Evolutionary conservation across 2,797 vertebrate species (phyloP), one percentile per base, ranked within the genome.

Genomic region (Pipistrellus pygmaeus): DNA sequence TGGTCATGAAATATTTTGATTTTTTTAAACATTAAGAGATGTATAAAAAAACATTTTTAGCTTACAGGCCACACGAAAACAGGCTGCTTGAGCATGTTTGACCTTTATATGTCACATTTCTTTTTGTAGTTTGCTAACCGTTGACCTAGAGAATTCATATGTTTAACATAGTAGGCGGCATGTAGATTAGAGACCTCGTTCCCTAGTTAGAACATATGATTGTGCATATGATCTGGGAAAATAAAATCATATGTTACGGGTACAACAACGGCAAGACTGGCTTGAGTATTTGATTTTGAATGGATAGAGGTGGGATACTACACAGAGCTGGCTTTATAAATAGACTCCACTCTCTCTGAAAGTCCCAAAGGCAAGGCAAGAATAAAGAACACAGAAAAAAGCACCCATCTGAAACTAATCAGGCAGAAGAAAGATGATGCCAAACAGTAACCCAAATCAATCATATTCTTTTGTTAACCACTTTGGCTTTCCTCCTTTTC

Each of bases 361-460:
- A 77, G 25, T 83, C 41, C 55, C 23, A 57, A 90, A 90, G 10
- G 10, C 71, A 95, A 86, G 83, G 17, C 30, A 88, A 64, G n/a
- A 77, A 83, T 57, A 84, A 73, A 85, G 30, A 86, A 84, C 8
- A 0, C 51, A 80, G 38, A 68, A 86, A 86, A 88, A 85, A 6
- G 83, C 13, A 80, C 4, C 44, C 27, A 86, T 27, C 27, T 75
- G 46, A 94, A 95, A 48, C 30, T 5, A 64, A 51, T 89, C 41
- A 91, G 57, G n/a, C 15, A 73, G 53, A 95, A 93, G 41, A 91
- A 90, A 87, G 4, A 3, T 35, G 35, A 64, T 72, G 64, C 27
- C 32, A 92, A 62, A 89, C 35, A 81, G 20, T 6, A 11, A 87
- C 32, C 51, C 18, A 92, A 90, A 90, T 78, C 20, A 62, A 18